phyloP scores from a whole-genome alignment of 1,140 invertebrate genomes.

The Bombus polaris region DNA sequence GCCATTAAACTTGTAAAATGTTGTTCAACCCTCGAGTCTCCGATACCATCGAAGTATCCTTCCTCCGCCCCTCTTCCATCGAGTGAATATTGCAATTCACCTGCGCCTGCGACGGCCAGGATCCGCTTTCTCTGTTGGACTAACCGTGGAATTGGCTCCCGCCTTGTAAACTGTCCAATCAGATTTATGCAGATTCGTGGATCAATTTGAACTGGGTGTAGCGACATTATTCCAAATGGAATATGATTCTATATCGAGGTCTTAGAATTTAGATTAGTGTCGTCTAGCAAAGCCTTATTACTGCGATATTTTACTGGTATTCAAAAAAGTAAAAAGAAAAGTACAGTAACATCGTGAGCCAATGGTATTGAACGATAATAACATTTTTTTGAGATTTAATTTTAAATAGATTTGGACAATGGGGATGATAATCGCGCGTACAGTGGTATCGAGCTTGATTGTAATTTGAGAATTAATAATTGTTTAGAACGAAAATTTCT shows the following conservation, averaged over 20 bases:
- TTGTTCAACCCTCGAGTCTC: not conserved
- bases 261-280: not conserved
- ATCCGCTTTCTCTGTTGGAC: not conserved
- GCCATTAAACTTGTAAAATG: conserved; percentile 13
- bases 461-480: no score
- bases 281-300: no score
- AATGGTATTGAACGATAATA: no score
- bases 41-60: not conserved
- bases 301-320: no score
- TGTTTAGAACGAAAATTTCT: no score
- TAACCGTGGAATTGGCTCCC: not conserved
- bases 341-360: no score
- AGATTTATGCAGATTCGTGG: not conserved
- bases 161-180: not conserved
- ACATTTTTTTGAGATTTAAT: no score
- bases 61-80: no score
- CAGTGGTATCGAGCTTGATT: no score
- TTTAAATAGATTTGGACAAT: no score
- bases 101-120: not conserved
- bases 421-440: no score
- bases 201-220: not conserved
- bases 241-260: not conserved
- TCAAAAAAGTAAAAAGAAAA: no score
- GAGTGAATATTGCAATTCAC: not conserved
- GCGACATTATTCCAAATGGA: not conserved